Percentiles rank a stretch among this genome's conserved stretches.
These are phyloP conservation scores for Callyntrura sp. DNA, from an alignment of 2,888 invertebrate species.

Conservation along the genomic window DNA sequence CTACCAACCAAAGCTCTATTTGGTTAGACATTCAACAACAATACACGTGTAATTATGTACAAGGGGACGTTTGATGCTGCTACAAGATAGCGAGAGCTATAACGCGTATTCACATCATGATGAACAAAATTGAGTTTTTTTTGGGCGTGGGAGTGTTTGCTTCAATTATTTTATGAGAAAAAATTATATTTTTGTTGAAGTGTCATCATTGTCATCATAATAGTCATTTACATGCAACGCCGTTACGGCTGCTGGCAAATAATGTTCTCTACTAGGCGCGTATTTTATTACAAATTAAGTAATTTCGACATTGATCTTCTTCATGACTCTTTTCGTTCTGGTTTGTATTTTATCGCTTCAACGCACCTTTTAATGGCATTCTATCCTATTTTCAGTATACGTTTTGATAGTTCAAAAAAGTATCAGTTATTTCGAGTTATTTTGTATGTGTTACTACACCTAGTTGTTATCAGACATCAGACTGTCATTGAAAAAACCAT, in stretches of 20 bases:
- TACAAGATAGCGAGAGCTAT: not conserved
- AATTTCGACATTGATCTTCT: conserved; percentile 65
- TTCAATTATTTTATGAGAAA: conserved; percentile 49
- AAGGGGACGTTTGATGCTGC: not conserved
- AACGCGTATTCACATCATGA: conserved; percentile 5
- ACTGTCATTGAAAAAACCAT: conserved; percentile 40
- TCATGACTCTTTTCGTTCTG: not conserved
- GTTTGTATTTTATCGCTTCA: not conserved
- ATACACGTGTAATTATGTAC: not conserved
- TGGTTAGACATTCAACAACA: not conserved
- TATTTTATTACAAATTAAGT: conserved; percentile 10
- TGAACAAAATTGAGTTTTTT: conserved; percentile 1
- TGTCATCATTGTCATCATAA: conserved; percentile 45
- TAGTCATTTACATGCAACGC: not conserved
- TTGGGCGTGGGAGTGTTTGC: conserved; percentile 44
- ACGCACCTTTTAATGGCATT: not conserved
- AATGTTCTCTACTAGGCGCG: not conserved
- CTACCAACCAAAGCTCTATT: not conserved
- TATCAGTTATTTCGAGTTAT: not conserved
- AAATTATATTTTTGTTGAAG: conserved; percentile 37
- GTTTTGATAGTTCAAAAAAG: not conserved
- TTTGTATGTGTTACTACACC: not conserved
- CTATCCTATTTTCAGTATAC: not conserved
- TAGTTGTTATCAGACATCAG: not conserved
- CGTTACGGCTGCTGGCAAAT: not conserved